phyloP scores from a whole-genome alignment of 2,888 invertebrate species.

The Urechis unicinctus region DNA sequence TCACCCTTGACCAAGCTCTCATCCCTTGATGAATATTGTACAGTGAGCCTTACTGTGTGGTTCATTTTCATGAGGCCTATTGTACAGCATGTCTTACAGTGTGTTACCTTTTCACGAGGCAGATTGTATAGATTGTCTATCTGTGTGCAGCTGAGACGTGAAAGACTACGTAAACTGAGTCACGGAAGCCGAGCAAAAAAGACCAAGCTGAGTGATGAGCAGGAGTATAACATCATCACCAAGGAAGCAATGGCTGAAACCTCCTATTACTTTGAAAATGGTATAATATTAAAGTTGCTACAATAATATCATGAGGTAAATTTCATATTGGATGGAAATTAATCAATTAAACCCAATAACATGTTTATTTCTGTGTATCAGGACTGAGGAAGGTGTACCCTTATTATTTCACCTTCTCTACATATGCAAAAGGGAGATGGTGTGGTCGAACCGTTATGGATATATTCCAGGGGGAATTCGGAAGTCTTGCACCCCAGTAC shows the following conservation, averaged over 20 bases:
- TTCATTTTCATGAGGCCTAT: no score
- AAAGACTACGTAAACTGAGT: background rate
- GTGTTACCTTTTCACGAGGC: no score
- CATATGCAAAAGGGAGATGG: slow-evolving; percentile 94
- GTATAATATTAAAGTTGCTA: background rate
- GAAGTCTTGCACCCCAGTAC: slow-evolving; percentile 38
- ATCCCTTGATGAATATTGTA: no score
- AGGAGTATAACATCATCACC: background rate
- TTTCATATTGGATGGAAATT: background rate
- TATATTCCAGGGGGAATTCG: slow-evolving; percentile 86
- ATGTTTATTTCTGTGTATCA: slow-evolving; percentile 53
- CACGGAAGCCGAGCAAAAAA: background rate
- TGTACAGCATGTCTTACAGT: no score
- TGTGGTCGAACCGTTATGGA: slow-evolving; percentile 80
- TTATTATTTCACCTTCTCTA: slow-evolving; percentile 92
- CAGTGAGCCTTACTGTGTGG: no score
- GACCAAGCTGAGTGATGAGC: background rate
- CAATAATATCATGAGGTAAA: background rate
- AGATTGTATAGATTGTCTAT: no score
- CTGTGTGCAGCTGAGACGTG: background rate
- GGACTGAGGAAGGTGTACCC: slow-evolving; percentile 93
- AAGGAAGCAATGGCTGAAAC: slow-evolving; percentile 8
- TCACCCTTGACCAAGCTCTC: no score
- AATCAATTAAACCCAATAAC: background rate
- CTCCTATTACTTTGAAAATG: slow-evolving; percentile 21